Evolutionary conservation across 1,140 invertebrate genomes (phyloP).

Genomic region (Anoplolepis gracilipes): DNA sequence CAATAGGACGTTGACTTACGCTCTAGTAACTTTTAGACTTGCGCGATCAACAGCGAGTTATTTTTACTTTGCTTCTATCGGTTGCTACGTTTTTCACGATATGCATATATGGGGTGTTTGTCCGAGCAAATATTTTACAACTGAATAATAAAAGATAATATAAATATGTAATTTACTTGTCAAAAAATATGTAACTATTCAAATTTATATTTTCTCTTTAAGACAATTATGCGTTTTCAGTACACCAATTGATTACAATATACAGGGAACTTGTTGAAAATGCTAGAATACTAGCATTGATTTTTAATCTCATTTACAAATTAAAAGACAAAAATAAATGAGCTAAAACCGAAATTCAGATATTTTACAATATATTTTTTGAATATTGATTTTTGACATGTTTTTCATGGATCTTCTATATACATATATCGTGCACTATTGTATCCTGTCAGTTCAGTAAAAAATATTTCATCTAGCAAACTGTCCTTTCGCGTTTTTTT

Average conservation of each 20-base stretch:
- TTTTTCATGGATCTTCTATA: not conserved
- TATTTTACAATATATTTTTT: not conserved
- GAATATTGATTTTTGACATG: not conserved
- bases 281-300: not conserved
- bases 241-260: too few species aligned
- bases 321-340: not conserved
- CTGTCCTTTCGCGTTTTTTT: slow-evolving; percentile 19
- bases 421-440: not conserved
- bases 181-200: too few species aligned
- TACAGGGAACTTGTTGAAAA: not conserved
- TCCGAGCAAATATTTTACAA: too few species aligned
- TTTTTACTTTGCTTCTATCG: slow-evolving; percentile 1
- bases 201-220: too few species aligned
- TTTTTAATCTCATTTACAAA: not conserved
- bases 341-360: not conserved
- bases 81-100: not conserved
- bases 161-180: too few species aligned
- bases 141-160: too few species aligned
- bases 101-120: not conserved
- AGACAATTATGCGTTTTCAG: too few species aligned
- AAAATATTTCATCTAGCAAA: slow-evolving; percentile 32
- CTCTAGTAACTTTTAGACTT: slow-evolving; percentile 25
- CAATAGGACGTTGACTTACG: slow-evolving; percentile 19
- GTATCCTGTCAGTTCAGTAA: not conserved
- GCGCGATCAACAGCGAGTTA: slow-evolving; percentile 15